Evolutionary conservation across 2,888 invertebrate genomes (phyloP).

Genomic region (Choreutis nemorana): DNA sequence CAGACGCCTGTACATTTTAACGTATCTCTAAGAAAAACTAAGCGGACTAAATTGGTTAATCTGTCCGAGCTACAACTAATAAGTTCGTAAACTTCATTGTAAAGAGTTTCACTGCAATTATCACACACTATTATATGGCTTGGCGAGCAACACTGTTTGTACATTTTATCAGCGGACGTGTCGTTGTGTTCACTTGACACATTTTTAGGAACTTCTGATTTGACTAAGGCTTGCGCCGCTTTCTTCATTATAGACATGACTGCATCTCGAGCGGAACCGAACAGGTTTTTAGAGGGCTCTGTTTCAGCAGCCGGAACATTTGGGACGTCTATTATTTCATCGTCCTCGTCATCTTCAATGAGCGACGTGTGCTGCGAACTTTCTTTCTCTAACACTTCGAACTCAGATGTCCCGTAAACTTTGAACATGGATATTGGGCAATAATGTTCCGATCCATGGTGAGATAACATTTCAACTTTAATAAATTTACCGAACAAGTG

Average conservation of each 20-base stretch:
- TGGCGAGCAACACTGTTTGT: constrained; percentile 73
- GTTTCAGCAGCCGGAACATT: constrained; percentile 48
- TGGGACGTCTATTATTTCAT: constrained; percentile 70
- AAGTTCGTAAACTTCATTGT: constrained; percentile 75
- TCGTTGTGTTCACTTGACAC: constrained; percentile 58
- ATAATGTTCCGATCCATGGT: constrained; percentile 96
- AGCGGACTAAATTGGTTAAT: constrained; percentile 67
- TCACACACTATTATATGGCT: constrained; percentile 77
- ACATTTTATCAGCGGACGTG: constrained; percentile 43
- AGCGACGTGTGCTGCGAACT: constrained; percentile 71
- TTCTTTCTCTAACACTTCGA: constrained; percentile 87
- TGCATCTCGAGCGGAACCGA: constrained; percentile 89
- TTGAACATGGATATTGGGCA: constrained; percentile 97
- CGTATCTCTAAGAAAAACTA: constrained; percentile 68
- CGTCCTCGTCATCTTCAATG: constrained; percentile 72
- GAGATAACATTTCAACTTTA: constrained; percentile 90
- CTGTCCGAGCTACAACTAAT: constrained; percentile 74
- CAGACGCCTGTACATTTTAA: constrained; percentile 70
- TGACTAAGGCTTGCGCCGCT: constrained; percentile 85
- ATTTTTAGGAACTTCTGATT: constrained; percentile 71
- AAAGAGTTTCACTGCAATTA: constrained; percentile 76
- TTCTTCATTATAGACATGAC: constrained; percentile 93
- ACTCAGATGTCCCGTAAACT: constrained; percentile 93
- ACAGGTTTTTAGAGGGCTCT: constrained; percentile 73
- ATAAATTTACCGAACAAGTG: constrained; percentile 89